phyloP scores from a whole-genome alignment of 2,888 invertebrate species.

The Leptopilina drosophilae region DNA sequence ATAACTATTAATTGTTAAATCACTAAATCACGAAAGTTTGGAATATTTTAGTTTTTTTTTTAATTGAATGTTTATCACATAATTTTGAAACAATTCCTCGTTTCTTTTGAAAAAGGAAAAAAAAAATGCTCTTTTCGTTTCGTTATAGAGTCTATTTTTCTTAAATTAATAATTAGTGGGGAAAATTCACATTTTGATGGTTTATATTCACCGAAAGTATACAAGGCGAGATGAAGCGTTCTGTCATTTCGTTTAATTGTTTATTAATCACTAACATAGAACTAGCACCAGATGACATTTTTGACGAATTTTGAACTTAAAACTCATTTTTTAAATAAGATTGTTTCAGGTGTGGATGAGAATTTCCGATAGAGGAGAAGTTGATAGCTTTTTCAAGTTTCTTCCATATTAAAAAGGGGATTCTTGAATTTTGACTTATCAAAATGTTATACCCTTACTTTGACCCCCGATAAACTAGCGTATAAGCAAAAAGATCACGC shows the following conservation, averaged over 20 bases:
- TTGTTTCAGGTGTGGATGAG: too few relatives aligned
- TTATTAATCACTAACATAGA: not conserved
- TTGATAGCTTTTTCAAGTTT: not conserved
- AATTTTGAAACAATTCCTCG: not conserved
- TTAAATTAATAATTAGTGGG: too few relatives aligned
- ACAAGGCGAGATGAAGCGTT: not conserved
- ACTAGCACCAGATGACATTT: constrained; percentile 8
- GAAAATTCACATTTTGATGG: not conserved
- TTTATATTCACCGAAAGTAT: not conserved
- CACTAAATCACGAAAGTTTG: not conserved
- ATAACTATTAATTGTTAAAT: not conserved
- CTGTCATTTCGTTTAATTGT: not conserved
- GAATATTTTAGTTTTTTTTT: too few relatives aligned
- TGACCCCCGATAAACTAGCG: constrained; percentile 76
- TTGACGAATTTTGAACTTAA: not conserved
- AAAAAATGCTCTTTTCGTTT: not conserved
- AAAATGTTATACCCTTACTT: constrained; percentile 70
- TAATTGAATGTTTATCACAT: constrained; percentile 1
- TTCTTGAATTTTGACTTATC: constrained; percentile 46
- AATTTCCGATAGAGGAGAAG: not conserved
- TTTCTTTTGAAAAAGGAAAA: not conserved
- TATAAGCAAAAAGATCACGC: constrained; percentile 63
- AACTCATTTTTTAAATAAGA: not conserved
- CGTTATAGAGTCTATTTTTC: not conserved
- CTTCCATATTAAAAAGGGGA: not conserved